Conservation (phyloP, 2,113 vertebrate species). For the Stomatorhinus ivindoensis region DNA sequence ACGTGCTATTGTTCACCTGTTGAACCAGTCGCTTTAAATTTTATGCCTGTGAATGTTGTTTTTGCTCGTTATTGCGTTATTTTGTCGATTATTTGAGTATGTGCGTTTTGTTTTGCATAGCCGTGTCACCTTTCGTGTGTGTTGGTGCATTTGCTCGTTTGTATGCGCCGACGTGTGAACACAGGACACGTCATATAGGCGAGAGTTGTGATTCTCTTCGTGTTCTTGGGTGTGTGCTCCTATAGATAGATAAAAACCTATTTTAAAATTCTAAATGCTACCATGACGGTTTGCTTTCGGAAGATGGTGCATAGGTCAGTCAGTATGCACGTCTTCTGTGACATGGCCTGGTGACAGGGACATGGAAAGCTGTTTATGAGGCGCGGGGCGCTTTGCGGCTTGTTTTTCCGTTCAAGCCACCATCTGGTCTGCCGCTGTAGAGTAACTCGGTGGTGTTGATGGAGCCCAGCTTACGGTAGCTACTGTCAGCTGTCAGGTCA, state of each 20-base stretch:
- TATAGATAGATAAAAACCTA: background rate
- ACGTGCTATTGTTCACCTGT: background rate
- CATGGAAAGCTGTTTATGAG: conserved; percentile 20
- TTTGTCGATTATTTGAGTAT: background rate
- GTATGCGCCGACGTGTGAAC: background rate
- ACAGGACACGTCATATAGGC: background rate
- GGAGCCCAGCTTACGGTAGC: background rate
- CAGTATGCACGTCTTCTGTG: background rate
- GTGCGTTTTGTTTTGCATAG: background rate
- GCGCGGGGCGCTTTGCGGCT: conserved; percentile 19
- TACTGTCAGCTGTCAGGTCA: background rate
- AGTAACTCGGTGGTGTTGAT: conserved; percentile 13
- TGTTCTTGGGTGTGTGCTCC: background rate
- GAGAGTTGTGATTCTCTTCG: background rate
- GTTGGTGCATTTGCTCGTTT: background rate
- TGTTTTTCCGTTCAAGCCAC: conserved; percentile 36
- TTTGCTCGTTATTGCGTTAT: background rate
- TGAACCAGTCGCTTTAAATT: background rate
- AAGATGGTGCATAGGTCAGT: background rate
- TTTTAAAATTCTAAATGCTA: background rate
- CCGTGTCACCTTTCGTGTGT: background rate
- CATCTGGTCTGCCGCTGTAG: conserved; percentile 31
- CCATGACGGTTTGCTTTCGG: background rate
- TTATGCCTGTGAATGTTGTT: background rate
- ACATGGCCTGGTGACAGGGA: background rate